These are phyloP conservation scores for Pelusios castaneus DNA, from an alignment of 2,113 vertebrate genomes.

Conservation along the genomic window DNA sequence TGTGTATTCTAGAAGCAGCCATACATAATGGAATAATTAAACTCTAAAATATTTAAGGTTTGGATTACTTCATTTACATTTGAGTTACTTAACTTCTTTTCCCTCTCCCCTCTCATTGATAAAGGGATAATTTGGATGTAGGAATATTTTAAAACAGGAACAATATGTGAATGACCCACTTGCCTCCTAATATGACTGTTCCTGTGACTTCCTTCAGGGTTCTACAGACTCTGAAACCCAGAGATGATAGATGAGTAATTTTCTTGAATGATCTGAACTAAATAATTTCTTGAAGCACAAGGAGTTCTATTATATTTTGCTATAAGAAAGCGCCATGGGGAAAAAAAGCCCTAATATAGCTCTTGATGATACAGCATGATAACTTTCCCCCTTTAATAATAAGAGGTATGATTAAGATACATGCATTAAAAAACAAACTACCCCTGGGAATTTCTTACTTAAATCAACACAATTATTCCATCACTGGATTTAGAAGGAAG, in stretches of 20 bases:
- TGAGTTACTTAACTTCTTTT: neutral
- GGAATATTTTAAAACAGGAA: neutral
- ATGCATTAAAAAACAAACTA: neutral
- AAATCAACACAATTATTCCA: neutral
- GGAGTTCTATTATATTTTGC: neutral
- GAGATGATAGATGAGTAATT: accelerated
- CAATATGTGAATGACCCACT: neutral
- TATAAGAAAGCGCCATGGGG: neutral
- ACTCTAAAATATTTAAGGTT: accelerated
- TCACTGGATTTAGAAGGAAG: neutral
- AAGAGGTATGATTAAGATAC: neutral
- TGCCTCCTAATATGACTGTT: neutral
- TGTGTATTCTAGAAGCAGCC: neutral
- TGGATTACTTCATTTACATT: neutral
- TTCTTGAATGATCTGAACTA: neutral
- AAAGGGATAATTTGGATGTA: neutral
- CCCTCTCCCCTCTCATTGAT: neutral
- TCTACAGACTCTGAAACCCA: neutral
- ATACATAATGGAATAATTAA: accelerated
- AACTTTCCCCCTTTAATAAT: neutral
- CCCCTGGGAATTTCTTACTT: neutral
- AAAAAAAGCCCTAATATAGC: accelerated
- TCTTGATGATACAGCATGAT: accelerated
- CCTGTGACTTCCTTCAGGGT: neutral
- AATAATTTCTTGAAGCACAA: neutral